These are phyloP conservation scores for Rhagium mordax DNA, from an alignment of 2,888 invertebrate genomes.

Conservation along the genomic window DNA sequence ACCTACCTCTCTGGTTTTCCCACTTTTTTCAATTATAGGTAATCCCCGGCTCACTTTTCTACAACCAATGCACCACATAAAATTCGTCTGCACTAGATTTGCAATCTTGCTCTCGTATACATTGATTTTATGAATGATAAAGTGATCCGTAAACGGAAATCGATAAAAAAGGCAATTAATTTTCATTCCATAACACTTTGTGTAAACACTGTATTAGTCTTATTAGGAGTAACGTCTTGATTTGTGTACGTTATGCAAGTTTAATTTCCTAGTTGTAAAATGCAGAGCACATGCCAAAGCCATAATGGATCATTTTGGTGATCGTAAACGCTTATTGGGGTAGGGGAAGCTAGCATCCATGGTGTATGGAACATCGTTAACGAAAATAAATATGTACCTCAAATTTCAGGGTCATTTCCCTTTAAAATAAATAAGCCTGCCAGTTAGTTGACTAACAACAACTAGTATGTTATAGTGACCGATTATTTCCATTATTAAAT, in stretches of 20 bases:
- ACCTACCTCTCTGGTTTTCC: no score
- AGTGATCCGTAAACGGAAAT: not conserved
- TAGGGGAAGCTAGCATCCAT: not conserved
- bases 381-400: not conserved
- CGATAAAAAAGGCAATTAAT: constrained; percentile 4
- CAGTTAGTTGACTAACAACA: no score
- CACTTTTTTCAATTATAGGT: no score
- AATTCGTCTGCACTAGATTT: not conserved
- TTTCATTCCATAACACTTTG: not conserved
- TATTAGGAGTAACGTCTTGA: not conserved
- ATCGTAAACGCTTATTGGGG: not conserved
- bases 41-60: no score
- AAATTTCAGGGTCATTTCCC: not conserved
- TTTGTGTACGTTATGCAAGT: constrained; percentile 13
- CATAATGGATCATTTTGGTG: not conserved
- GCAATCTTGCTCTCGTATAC: not conserved
- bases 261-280: constrained; percentile 4
- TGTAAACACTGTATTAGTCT: constrained; percentile 4
- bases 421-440: no score
- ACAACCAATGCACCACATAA: no score
- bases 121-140: not conserved
- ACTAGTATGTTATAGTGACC: no score
- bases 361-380: not conserved
- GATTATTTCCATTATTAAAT: no score
- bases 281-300: not conserved